phyloP scores from a whole-genome alignment of 2,888 invertebrate species.

The Thysanoteuthis rhombus region DNA sequence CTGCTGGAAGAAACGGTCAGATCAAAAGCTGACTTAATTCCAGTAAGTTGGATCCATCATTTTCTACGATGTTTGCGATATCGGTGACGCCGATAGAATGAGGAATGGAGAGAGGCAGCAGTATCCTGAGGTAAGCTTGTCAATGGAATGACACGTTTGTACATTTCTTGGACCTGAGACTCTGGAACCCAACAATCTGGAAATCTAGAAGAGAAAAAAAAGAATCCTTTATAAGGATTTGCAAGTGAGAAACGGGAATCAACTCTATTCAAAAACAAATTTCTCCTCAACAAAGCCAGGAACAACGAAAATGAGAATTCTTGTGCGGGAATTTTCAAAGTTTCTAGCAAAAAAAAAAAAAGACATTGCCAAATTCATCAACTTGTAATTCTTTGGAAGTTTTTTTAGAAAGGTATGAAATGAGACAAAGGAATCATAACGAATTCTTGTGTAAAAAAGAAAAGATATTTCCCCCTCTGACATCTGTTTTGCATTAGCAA shows the following conservation, averaged over 20 bases:
- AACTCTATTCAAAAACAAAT: too few relatives aligned
- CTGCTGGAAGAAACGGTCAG: not conserved
- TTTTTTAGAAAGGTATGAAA: too few relatives aligned
- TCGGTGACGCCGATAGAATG: slow-evolving; percentile 55
- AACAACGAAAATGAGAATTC: too few relatives aligned
- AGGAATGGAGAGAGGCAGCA: slow-evolving; percentile 52
- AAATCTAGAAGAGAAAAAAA: slow-evolving; percentile 72
- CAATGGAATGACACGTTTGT: slow-evolving; percentile 64
- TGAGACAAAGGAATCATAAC: too few relatives aligned
- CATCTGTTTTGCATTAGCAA: too few relatives aligned
- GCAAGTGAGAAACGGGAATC: not conserved
- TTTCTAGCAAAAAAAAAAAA: too few relatives aligned
- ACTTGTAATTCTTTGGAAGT: too few relatives aligned
- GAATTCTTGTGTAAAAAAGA: too few relatives aligned
- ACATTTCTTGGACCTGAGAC: slow-evolving; percentile 68
- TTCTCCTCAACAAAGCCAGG: not conserved
- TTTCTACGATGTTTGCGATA: slow-evolving; percentile 61
- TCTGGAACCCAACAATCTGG: slow-evolving; percentile 88
- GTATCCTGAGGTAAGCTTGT: slow-evolving; percentile 62
- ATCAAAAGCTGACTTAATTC: not conserved
- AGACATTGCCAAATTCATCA: too few relatives aligned
- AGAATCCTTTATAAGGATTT: not conserved
- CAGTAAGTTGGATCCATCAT: slow-evolving; percentile 38
- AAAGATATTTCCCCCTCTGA: too few relatives aligned
- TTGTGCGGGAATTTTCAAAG: too few relatives aligned